Conservation (phyloP, 1,140 invertebrate species). For the Drosophila athabasca region DNA sequence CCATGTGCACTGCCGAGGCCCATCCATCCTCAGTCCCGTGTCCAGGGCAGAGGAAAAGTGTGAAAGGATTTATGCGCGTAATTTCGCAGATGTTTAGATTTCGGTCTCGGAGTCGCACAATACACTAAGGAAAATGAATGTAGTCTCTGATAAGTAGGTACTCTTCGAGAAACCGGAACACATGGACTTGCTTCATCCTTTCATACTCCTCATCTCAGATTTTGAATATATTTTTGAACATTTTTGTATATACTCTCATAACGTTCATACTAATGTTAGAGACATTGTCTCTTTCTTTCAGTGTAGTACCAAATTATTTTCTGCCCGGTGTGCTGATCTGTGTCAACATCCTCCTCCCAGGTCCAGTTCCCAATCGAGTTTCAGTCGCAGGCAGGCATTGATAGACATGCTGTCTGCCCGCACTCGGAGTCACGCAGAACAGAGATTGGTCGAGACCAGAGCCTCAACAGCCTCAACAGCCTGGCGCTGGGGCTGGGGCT, state of each 20-base stretch:
- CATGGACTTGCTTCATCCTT: too few relatives aligned
- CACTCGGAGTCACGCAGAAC: conserved; percentile 4
- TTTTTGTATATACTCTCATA: too few relatives aligned
- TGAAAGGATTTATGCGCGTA: conserved; percentile 82
- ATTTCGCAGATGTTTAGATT: conserved; percentile 83
- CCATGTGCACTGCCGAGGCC: conserved; percentile 30
- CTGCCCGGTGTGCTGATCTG: conserved; percentile 66
- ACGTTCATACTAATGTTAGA: too few relatives aligned
- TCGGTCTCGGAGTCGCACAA: conserved; percentile 27
- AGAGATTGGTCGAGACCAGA: conserved; percentile 3
- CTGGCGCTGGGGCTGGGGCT: not conserved
- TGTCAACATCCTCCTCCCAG: conserved; percentile 54
- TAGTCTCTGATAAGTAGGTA: not conserved
- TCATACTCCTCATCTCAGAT: too few relatives aligned
- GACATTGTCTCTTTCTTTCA: conserved; percentile 6
- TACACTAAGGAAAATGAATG: conserved; percentile 13
- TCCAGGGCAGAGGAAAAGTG: conserved; percentile 59
- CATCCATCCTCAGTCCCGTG: conserved; percentile 24
- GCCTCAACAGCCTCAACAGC: not conserved
- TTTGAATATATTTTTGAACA: too few relatives aligned
- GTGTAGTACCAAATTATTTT: conserved; percentile 56
- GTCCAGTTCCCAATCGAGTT: conserved; percentile 10
- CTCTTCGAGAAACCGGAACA: too few relatives aligned
- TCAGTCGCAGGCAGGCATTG: conserved; percentile 44
- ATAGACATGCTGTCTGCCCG: conserved; percentile 70